Percentiles rank a stretch among this genome's conserved stretches.
Conservation (phyloP, 2,888 invertebrate genomes). For the Pyrochroa serraticornis region DNA sequence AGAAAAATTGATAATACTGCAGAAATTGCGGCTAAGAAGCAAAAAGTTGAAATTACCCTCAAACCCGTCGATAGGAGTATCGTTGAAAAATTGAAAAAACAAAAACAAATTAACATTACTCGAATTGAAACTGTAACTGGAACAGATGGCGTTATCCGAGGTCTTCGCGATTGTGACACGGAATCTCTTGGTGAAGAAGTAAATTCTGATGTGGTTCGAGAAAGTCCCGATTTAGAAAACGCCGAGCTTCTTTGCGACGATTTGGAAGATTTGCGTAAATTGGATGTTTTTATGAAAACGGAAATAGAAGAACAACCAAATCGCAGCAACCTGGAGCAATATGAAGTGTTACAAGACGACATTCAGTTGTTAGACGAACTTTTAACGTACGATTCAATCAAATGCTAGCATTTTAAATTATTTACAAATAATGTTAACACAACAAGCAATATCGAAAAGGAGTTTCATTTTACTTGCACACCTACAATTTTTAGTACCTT, state of each 20-base stretch:
- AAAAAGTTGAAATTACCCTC: conserved; percentile 22
- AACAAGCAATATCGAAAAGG: too few relatives aligned
- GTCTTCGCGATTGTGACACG: not conserved
- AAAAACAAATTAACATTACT: conserved; percentile 31
- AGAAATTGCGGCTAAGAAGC: not conserved
- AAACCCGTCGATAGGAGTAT: conserved; percentile 29
- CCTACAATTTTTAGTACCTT: too few relatives aligned
- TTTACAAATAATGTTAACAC: too few relatives aligned
- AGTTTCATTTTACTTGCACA: too few relatives aligned
- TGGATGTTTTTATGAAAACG: conserved; percentile 25
- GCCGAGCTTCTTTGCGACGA: too few relatives aligned
- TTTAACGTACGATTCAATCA: too few relatives aligned
- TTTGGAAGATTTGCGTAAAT: conserved; percentile 26
- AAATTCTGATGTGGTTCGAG: not conserved
- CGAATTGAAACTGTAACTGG: conserved; percentile 25
- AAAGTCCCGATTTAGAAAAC: not conserved
- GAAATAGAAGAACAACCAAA: too few relatives aligned
- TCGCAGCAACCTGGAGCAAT: too few relatives aligned
- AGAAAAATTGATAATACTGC: conserved; percentile 6
- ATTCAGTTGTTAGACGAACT: not conserved
- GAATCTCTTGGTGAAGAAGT: not conserved
- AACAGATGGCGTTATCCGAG: conserved; percentile 18
- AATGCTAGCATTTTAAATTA: too few relatives aligned
- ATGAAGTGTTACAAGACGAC: too few relatives aligned
- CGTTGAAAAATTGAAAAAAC: conserved; percentile 28